Percentiles rank a stretch among this genome's conserved stretches.
Evolutionary conservation across 2,797 vertebrate species (phyloP).

Genomic region (Lacerta viridis): DNA sequence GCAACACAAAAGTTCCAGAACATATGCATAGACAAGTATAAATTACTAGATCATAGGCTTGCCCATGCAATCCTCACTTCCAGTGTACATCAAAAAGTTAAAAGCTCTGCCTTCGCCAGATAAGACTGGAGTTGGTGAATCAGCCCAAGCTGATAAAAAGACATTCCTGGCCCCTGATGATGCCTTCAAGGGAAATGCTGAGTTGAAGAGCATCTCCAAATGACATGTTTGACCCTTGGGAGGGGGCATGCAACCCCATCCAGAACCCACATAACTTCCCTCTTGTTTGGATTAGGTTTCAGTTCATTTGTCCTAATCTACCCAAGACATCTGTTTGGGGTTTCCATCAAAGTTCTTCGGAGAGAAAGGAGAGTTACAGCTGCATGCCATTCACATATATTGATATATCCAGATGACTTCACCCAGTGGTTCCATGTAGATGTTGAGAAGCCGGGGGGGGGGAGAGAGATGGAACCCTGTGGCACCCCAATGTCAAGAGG

Average conservation of each 20-base stretch:
- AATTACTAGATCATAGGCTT: constrained; percentile 58
- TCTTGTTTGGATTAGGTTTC: background rate
- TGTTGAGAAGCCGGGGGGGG: background rate
- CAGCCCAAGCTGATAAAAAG: background rate
- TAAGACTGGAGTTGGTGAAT: background rate
- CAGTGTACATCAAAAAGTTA: constrained; percentile 15
- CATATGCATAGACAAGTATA: constrained; percentile 66
- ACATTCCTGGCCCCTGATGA: background rate
- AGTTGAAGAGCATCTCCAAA: background rate
- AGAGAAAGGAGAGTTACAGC: background rate
- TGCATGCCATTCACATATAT: background rate
- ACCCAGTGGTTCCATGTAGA: background rate
- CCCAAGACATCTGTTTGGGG: background rate
- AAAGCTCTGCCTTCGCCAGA: constrained; percentile 5
- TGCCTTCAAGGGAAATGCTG: background rate
- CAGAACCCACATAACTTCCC: background rate
- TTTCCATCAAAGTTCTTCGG: background rate
- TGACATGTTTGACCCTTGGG: background rate
- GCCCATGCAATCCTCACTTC: constrained; percentile 32
- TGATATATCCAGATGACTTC: background rate
- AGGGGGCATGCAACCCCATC: too few species aligned
- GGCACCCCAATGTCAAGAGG: background rate
- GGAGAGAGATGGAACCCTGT: background rate
- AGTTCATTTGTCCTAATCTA: background rate
- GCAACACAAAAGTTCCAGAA: constrained; percentile 63